Evolutionary conservation across 2,888 invertebrate species (phyloP).

Genomic region (Philhelius pedissequus): DNA sequence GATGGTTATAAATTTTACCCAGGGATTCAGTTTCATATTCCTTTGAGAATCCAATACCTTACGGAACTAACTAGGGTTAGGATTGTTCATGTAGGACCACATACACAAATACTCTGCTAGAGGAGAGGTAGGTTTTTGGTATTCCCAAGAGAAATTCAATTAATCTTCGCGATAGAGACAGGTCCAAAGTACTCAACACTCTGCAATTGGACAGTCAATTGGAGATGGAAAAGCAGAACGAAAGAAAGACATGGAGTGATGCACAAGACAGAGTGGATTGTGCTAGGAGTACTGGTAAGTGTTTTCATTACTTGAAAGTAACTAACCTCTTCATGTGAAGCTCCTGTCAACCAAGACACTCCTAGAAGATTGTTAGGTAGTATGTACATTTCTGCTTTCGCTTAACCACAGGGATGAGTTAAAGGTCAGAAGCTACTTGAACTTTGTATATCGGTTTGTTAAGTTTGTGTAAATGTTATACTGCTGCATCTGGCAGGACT

Average conservation of each 20-base stretch:
- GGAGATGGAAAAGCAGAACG: background rate
- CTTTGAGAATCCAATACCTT: slow-evolving; percentile 14
- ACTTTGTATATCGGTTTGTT: background rate
- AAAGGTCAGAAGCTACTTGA: background rate
- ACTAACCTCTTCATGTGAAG: slow-evolving; percentile 58
- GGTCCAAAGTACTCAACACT: slow-evolving; percentile 50
- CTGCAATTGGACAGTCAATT: slow-evolving; percentile 61
- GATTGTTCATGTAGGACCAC: slow-evolving; percentile 39
- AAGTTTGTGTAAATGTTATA: background rate
- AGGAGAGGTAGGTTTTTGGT: background rate
- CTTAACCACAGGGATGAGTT: background rate
- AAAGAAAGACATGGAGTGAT: background rate
- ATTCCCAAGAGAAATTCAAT: slow-evolving; percentile 60
- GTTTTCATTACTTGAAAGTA: slow-evolving; percentile 53
- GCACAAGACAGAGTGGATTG: slow-evolving; percentile 16
- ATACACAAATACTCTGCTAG: background rate
- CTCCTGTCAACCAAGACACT: slow-evolving; percentile 49
- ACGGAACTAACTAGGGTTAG: slow-evolving; percentile 24
- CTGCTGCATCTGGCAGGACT: background rate
- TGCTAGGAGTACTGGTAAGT: slow-evolving; percentile 45
- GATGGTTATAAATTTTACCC: slow-evolving; percentile 49
- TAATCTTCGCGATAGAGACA: slow-evolving; percentile 63
- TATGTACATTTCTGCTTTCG: background rate
- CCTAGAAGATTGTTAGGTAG: slow-evolving; percentile 2
- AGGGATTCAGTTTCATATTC: slow-evolving; percentile 35